These are phyloP conservation scores for Manis crassicaudata DNA, from an alignment of 2,797 vertebrate genomes.

Conservation along the genomic window DNA sequence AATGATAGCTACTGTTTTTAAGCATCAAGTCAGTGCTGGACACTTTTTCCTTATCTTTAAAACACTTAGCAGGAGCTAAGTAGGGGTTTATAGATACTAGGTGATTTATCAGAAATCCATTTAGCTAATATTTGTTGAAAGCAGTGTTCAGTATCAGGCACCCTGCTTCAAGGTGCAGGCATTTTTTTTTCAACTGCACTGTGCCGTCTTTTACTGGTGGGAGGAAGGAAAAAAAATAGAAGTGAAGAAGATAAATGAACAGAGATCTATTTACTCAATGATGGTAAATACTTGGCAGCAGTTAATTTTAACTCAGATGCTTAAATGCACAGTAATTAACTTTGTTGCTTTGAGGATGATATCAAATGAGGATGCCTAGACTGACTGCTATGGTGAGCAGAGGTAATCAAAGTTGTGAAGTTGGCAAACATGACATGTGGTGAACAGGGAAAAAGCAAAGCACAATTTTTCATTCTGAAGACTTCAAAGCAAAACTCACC, in stretches of 20 bases:
- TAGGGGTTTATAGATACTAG: background rate
- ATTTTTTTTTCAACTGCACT: background rate
- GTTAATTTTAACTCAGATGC: conserved; percentile 49
- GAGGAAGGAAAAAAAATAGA: background rate
- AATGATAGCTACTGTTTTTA: background rate
- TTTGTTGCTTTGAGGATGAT: background rate
- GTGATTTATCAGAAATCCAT: background rate
- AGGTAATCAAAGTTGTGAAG: background rate
- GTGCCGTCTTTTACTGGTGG: background rate
- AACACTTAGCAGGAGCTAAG: background rate
- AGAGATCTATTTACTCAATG: background rate
- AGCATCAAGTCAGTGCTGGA: background rate
- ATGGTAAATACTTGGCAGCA: conserved; percentile 46
- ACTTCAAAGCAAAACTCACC: background rate
- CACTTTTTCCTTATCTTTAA: background rate
- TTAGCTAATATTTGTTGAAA: background rate
- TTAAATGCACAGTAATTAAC: conserved; percentile 19
- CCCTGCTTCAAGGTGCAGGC: background rate
- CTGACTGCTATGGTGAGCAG: background rate
- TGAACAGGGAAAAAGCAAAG: background rate
- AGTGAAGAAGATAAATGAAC: background rate
- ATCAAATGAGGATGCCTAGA: background rate
- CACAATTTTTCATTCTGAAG: background rate
- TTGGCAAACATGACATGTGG: background rate
- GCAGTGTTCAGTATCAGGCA: background rate